A percentile compares a stretch with the other conserved stretches of the same genome.
Evolutionary conservation across 37 sponge, comb jelly and placozoan species (phyloP).

Genomic region (Cliona cf. orientalis): DNA sequence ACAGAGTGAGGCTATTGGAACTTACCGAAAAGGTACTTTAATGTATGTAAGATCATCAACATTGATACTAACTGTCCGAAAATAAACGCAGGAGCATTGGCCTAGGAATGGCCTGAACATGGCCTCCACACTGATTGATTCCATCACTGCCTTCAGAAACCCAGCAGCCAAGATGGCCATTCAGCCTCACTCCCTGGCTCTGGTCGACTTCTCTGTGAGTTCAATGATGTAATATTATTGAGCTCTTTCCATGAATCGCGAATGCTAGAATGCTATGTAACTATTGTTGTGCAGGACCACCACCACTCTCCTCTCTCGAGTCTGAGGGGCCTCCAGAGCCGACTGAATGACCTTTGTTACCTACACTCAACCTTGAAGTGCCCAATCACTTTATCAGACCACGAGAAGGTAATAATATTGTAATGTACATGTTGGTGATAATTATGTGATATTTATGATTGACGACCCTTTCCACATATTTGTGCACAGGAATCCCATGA

Average conservation of each 20-base stretch:
- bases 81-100: constrained; percentile 38
- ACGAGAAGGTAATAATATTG: constrained; percentile 29
- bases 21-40: constrained; percentile 34
- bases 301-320: background rate
- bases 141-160: constrained; percentile 12
- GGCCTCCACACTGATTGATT: constrained; percentile 11
- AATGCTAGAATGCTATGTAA: no score
- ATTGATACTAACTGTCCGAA: background rate
- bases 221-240: background rate
- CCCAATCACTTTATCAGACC: constrained; percentile 24
- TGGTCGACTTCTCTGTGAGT: background rate
- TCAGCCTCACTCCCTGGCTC: background rate
- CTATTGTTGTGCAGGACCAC: background rate
- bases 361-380: constrained; percentile 32
- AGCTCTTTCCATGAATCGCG: background rate
- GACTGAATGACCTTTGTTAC: constrained; percentile 27
- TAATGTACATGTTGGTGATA: background rate
- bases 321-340: constrained; percentile 19
- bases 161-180: constrained; percentile 16
- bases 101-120: constrained; percentile 49
- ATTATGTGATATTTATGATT: background rate
- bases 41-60: background rate
- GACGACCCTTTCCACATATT: background rate
- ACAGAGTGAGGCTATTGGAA: constrained; percentile 34
- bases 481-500: constrained; percentile 45